These are phyloP conservation scores for Nesometra sesokonis DNA, from an alignment of 35 echinoderm and acorn worm species.

Conservation along the genomic window DNA sequence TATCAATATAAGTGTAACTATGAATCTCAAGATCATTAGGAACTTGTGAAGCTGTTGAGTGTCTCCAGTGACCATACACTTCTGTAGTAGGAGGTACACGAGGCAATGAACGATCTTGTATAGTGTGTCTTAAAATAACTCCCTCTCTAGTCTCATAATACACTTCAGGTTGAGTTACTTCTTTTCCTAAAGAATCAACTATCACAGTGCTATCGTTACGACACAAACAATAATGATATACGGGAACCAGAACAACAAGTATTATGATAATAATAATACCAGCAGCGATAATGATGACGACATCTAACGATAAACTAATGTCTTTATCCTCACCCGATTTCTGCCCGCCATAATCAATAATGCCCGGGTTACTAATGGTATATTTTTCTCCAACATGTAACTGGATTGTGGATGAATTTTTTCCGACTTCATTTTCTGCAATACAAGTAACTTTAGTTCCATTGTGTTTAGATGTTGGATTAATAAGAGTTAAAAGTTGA, in stretches of 20 bases:
- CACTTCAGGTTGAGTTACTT: neutral
- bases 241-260: neutral
- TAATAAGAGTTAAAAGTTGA: neutral
- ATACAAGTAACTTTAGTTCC: neutral
- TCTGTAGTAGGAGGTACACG: neutral
- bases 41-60: neutral
- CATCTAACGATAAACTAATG: neutral
- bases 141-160: neutral
- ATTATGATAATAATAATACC: neutral
- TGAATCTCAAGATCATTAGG: neutral
- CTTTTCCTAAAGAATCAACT: neutral
- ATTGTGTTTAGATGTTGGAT: neutral
- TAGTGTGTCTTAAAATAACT: neutral
- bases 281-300: neutral
- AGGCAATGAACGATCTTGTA: neutral
- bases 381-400: neutral
- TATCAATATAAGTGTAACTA: neutral
- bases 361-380: neutral
- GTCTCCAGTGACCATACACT: neutral
- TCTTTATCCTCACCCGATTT: neutral
- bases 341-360: neutral
- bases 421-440: neutral
- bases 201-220: neutral
- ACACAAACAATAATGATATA: conserved; percentile 1
- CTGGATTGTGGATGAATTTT: neutral